Evolutionary conservation across 2,797 vertebrate species (phyloP).

Genomic region (Xiphophorus birchmanni): DNA sequence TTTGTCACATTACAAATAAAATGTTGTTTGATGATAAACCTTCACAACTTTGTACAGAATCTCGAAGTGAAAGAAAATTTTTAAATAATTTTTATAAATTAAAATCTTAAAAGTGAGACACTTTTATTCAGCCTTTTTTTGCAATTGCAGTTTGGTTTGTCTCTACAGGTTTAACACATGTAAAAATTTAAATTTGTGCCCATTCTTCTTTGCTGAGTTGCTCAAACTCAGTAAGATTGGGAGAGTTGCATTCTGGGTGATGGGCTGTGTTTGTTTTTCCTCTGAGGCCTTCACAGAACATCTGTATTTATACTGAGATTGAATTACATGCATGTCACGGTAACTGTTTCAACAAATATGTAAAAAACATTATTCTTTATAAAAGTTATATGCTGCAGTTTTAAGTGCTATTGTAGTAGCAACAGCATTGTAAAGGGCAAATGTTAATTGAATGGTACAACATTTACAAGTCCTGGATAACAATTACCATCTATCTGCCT

Average conservation of each 20-base stretch:
- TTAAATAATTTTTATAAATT: neutral
- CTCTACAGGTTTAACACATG: neutral
- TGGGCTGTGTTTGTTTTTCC: neutral
- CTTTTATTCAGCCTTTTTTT: neutral
- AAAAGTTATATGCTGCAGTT: too few relatives aligned
- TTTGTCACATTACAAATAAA: neutral
- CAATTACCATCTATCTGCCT: neutral
- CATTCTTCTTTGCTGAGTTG: neutral
- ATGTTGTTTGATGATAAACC: neutral
- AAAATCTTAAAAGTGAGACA: neutral
- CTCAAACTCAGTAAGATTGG: neutral
- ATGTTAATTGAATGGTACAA: neutral
- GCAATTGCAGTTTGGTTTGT: neutral
- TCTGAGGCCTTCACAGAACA: neutral
- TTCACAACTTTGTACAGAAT: neutral
- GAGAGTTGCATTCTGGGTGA: neutral
- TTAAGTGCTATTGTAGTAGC: neutral
- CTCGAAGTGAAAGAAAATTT: neutral
- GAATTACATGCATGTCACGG: neutral
- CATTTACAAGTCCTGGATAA: neutral
- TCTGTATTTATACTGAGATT: neutral
- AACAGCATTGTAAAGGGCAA: neutral
- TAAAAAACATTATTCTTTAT: too few relatives aligned
- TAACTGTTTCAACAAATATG: too few relatives aligned
- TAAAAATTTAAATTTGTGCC: neutral